Percentiles rank a stretch among this genome's conserved stretches.
Conservation (phyloP, 2,888 invertebrate species). For the Spilosoma lubricipeda region DNA sequence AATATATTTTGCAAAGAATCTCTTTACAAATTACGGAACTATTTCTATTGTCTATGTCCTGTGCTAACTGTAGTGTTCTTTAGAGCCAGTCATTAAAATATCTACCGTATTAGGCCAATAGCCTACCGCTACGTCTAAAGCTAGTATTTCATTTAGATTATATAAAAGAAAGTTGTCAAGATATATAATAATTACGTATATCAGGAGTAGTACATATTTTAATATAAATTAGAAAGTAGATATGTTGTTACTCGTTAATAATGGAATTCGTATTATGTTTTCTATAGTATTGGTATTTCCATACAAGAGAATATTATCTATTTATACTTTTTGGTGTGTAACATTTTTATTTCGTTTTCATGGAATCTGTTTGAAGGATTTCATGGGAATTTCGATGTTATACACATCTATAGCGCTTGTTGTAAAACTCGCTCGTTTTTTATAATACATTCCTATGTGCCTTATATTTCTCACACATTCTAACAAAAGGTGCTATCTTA, state of each 20-base stretch:
- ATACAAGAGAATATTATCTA: slow-evolving; percentile 54
- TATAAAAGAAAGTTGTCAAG: slow-evolving; percentile 37
- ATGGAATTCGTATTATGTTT: slow-evolving; percentile 82
- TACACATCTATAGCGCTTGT: not conserved
- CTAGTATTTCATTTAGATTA: not conserved
- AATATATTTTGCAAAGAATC: too few species aligned
- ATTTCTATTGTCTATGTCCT: not conserved
- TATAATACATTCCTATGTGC: slow-evolving; percentile 49
- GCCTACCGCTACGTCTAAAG: slow-evolving; percentile 24
- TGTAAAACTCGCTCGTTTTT: slow-evolving; percentile 14
- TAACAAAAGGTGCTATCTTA: slow-evolving; percentile 70
- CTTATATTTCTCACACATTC: slow-evolving; percentile 53
- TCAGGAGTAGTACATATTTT: slow-evolving; percentile 27
- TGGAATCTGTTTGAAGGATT: not conserved
- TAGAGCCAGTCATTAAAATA: not conserved
- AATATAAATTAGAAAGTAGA: slow-evolving; percentile 45
- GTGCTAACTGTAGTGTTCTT: not conserved
- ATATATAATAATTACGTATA: slow-evolving; percentile 18
- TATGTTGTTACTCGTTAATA: slow-evolving; percentile 47
- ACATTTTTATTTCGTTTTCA: not conserved
- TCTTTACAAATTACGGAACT: not conserved
- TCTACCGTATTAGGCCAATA: not conserved
- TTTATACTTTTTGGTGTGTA: slow-evolving; percentile 14
- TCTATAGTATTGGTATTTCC: slow-evolving; percentile 80
- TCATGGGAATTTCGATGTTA: not conserved